Base-by-base conservation (phyloP, 2,888 invertebrate genomes). In the Andrena haemorrhoa region DNA sequence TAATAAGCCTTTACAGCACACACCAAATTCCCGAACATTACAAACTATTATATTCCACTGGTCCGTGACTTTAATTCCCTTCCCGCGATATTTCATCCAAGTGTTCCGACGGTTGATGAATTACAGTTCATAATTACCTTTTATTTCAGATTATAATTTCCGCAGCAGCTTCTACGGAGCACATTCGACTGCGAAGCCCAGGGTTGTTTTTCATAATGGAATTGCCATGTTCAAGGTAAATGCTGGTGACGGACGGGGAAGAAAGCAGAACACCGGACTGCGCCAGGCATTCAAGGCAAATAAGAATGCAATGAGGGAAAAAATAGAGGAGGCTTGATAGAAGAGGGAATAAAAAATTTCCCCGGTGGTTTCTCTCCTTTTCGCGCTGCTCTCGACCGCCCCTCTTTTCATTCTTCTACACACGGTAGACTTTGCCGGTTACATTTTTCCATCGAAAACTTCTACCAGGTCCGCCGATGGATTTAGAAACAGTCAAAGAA, bases 371-470 rank as follows among this genome's bases (percentile, higher is more conserved):
- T n/a, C 8, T 20, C 16, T 2, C 20, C 1, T 58, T 68, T 60
- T 20, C 29, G 2, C 16, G 12, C 66, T 35, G 23, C 51, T 31
- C 51, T 31, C 60, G 7, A 8, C 64, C 65, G 56, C 51, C 63
- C 8, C 29, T 47, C 53, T 49, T n/a, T 29, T 7, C 41, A 20
- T 33, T 29, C 35, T 29, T 64, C 71, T 33, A 53, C 68, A 20
- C 74, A 60, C 26, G 69, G 35, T 49, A 60, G 33, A 70, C 56
- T 64, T 29, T 65, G 66, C 33, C 65, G 61, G 71, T 79, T 82
- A 85, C 75, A 78, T 74, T 76, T 72, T 68, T 60, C 85, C 31
- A 66, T 75, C 74, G 79, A 80, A 75, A 84, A 71, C 77, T 87
- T 82, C 60, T 53, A 58, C 61, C 49, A 76, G 66, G 64, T 81